Base-by-base conservation (phyloP, 2,113 vertebrate species). In the Sinocyclocheilus grahami region DNA sequence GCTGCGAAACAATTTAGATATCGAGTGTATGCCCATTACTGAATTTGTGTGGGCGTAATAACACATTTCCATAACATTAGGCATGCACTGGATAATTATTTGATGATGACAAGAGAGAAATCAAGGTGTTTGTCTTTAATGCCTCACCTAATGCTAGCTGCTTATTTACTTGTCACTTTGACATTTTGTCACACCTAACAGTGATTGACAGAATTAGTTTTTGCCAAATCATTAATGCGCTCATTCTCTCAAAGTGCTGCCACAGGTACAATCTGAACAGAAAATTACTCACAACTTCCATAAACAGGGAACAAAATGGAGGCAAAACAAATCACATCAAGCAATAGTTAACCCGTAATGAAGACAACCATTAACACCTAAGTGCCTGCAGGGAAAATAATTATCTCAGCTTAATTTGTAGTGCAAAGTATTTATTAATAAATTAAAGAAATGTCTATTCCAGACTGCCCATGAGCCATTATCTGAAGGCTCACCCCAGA, bases 111-210 rank as follows among this genome's bases (percentile, higher is more conserved):
- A 86, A 63, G 62, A 86, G 82, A 48, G 78, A 84, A 60, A 82
- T 81, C 74, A 84, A 84, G 87, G 86, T 86, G 87, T 88, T 86
- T 87, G 88, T 91, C 85, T 89, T 83, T 78, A 83, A 85, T 87
- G 84, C 65, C 82, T 82, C 86, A 78, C 82, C 77, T 83, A 65
- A 81, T 63, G 51, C 84, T 85, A 84, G 78, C 79, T 88, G 88
- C 87, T 90, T 89, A 90, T 90, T 90, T 89, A 78, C 84, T 77
- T 86, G 90, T 90, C 90, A 88, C 83, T 90, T 90, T 90, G 87
- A 90, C 87, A 90, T 89, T 91, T 90, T 89, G 90, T 89, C 88
- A 85, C 86, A 89, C 89, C 77, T 87, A 89, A 87, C 83, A 85
- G 83, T 82, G 82, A 89, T 88, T 87, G 85, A 88, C 85, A 72